Percentiles rank a stretch among this genome's conserved stretches.
phyloP scores from a whole-genome alignment of 2,797 vertebrate genomes.

The Hypotaenidia philippensis region DNA sequence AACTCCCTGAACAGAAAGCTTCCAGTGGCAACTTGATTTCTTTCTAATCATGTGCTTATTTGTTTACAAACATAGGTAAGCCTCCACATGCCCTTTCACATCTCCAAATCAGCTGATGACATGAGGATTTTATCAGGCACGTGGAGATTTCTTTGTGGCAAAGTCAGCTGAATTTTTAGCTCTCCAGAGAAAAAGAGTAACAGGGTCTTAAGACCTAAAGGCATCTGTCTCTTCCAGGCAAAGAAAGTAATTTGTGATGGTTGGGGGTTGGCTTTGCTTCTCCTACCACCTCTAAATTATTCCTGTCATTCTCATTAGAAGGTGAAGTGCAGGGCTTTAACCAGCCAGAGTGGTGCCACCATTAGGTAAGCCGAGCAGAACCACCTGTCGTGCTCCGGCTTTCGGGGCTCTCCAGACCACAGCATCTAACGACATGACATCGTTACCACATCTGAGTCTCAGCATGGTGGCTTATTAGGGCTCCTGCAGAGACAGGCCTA shows the following conservation, averaged over 20 bases:
- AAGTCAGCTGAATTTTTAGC: not conserved
- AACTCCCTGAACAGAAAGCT: not conserved
- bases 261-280: not conserved
- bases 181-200: not conserved
- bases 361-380: not conserved
- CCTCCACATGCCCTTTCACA: not conserved
- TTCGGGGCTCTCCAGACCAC: not conserved
- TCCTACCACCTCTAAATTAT: not conserved
- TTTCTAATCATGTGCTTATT: not conserved
- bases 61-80: not conserved
- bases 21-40: not conserved
- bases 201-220: not conserved
- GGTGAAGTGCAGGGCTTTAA: not conserved
- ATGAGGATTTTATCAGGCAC: not conserved
- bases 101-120: not conserved
- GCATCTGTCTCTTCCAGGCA: not conserved
- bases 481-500: not conserved
- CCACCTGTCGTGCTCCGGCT: not conserved
- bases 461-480: not conserved
- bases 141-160: not conserved
- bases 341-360: not conserved
- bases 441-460: not conserved
- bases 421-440: rapidly evolving
- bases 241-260: not conserved
- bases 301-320: not conserved